Percentiles rank a stretch among this genome's conserved stretches.
These are phyloP conservation scores for Chelonoidis abingdonii DNA, from an alignment of 2,113 vertebrate genomes.

Conservation along the genomic window DNA sequence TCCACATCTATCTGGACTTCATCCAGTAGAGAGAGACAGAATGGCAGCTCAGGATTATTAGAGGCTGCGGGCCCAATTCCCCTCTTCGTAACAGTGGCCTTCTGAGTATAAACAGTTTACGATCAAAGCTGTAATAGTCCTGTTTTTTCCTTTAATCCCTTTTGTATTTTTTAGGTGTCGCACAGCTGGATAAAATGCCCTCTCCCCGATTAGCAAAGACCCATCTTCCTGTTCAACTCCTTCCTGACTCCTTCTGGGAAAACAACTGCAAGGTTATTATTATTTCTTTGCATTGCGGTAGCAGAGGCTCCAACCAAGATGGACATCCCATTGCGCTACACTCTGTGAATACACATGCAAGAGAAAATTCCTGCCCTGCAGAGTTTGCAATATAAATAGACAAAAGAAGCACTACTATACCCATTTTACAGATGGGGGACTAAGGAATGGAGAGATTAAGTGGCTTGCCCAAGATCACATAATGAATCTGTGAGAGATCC, in stretches of 20 bases:
- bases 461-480: not conserved
- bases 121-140: not conserved
- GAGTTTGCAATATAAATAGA: not conserved
- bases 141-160: not conserved
- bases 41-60: not conserved
- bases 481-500: not conserved
- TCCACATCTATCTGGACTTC: not conserved
- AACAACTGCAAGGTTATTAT: slow-evolving; percentile 80
- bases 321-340: no score
- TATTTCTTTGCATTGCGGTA: not conserved
- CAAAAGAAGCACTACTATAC: not conserved
- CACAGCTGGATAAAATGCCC: slow-evolving; percentile 76
- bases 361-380: not conserved
- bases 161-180: slow-evolving; percentile 63
- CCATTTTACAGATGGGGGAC: not conserved
- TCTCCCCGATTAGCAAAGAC: slow-evolving; percentile 85
- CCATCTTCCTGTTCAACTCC: slow-evolving; percentile 80
- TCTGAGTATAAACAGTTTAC: not conserved
- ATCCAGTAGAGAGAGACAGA: not conserved
- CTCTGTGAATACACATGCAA: not conserved
- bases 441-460: not conserved
- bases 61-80: not conserved
- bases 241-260: slow-evolving; percentile 86
- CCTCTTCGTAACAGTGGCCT: not conserved
- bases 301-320: not conserved